Evolutionary conservation across 2,797 vertebrate genomes (phyloP), one percentile per base, ranked within the genome.

Genomic region (Esox lucius): DNA sequence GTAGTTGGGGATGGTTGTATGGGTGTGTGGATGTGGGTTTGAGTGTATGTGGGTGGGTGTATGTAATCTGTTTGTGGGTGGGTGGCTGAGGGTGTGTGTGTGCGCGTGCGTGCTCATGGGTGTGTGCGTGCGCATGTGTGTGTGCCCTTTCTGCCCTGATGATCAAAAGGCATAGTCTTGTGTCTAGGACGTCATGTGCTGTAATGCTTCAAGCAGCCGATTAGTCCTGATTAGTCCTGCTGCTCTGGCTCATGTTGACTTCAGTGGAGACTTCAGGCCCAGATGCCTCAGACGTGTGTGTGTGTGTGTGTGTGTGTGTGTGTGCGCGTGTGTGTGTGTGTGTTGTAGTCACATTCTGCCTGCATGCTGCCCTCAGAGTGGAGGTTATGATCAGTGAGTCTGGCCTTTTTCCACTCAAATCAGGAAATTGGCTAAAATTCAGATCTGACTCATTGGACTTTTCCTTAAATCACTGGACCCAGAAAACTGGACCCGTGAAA

Each of bases 141-240:
- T 19, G 24, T 12, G 11, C 6, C 62, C 26, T n/a, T n/a, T 59
- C 53, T 65, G 13, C 62, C 62, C 28, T 65, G 28, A 65, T 33
- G 13, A 65, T 64, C 62, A 64, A 64, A 64, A 31, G 22, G 62
- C 26, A 8, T 17, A 65, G 5, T 59, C 3, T 24, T 59, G 16
- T 17, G 26, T 28, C 13, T 12, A 48, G 48, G 62, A 35, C 64
- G 31, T 68, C 64, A 39, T 56, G 72, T 39, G 64, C 64, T 56
- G 17, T 67, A 68, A 68, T 56, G 19, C 64, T 35, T 33, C 15
- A 48, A 66, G n/a, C 39, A 51, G 62, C 28, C 62, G 64, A 67
- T 67, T 67, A 67, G 72, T 68, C 39, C 0, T 22, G 28, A n/a
- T n/a, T n/a, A n/a, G n/a, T n/a, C n/a, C 26, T 51, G 9, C 6